Percentiles rank a stretch among this genome's conserved stretches.
Evolutionary conservation across 2,888 invertebrate genomes (phyloP).

Genomic region (Caenorhabditis panamensis): DNA sequence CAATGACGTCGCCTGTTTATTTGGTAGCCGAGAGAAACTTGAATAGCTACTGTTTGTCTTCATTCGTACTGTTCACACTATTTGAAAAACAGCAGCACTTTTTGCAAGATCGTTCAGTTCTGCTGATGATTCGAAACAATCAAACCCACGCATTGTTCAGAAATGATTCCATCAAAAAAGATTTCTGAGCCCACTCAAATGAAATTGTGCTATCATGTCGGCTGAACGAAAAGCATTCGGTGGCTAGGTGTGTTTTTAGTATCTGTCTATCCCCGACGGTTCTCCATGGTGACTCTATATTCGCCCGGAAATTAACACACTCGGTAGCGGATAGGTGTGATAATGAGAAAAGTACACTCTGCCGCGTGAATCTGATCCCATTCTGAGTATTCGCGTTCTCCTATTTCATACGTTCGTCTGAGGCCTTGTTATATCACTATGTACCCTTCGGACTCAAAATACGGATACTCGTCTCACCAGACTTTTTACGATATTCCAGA

Average conservation of each 20-base stretch:
- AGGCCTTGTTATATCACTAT: neutral
- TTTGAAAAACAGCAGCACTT: neutral
- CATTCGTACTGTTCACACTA: too few species aligned
- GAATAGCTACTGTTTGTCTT: too few species aligned
- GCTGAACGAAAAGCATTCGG: constrained; percentile 4
- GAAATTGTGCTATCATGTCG: neutral
- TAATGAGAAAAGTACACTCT: constrained; percentile 40
- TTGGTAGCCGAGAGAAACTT: too few species aligned
- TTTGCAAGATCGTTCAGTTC: neutral
- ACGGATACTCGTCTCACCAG: neutral
- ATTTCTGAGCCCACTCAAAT: neutral
- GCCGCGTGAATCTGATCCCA: constrained; percentile 12
- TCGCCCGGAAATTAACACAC: constrained; percentile 42
- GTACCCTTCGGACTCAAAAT: neutral
- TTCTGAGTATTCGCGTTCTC: neutral
- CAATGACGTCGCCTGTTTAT: too few species aligned
- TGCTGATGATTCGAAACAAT: constrained; percentile 6
- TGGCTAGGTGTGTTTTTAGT: neutral
- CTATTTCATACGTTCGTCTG: neutral
- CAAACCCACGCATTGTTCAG: constrained; percentile 14
- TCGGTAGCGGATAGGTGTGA: constrained; percentile 27
- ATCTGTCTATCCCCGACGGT: constrained; percentile 11
- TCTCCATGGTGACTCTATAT: constrained; percentile 20
- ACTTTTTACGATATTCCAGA: constrained; percentile 5
- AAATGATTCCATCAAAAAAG: neutral